phyloP scores from a whole-genome alignment of 2,113 vertebrate species.

The Dermatemys mawii region DNA sequence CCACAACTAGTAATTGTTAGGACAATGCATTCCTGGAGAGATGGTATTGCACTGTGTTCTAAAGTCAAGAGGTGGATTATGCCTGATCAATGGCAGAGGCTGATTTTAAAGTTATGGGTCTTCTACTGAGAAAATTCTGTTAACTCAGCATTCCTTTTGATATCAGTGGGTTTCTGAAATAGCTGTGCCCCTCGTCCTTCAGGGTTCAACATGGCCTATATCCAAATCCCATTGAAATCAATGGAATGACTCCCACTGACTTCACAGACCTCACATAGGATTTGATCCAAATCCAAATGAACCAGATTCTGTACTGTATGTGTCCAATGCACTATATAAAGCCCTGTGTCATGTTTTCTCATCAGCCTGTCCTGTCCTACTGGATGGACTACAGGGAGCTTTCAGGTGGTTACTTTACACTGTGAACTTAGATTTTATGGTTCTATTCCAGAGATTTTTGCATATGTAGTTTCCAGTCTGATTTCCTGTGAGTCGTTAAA shows the following conservation, averaged over 20 bases:
- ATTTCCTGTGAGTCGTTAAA: not conserved
- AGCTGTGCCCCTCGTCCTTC: not conserved
- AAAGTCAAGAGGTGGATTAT: not conserved
- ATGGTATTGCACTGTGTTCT: not conserved
- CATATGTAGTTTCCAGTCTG: not conserved
- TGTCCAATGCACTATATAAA: accelerated
- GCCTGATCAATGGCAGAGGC: not conserved
- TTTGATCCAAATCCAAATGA: not conserved
- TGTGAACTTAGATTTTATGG: not conserved
- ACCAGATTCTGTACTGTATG: not conserved
- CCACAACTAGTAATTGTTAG: not conserved
- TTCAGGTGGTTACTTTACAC: not conserved
- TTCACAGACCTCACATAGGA: not conserved
- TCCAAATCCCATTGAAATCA: not conserved
- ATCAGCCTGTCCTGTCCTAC: not conserved
- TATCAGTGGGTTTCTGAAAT: not conserved
- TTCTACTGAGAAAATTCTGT: not conserved
- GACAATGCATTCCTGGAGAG: accelerated
- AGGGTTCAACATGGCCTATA: not conserved
- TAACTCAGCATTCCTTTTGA: not conserved
- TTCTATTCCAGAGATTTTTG: not conserved
- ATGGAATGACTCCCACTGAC: not conserved
- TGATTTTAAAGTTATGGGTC: accelerated
- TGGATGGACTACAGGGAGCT: accelerated
- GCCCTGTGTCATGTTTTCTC: not conserved